Conservation (phyloP, 2,113 vertebrate genomes). For the Bubo bubo region DNA sequence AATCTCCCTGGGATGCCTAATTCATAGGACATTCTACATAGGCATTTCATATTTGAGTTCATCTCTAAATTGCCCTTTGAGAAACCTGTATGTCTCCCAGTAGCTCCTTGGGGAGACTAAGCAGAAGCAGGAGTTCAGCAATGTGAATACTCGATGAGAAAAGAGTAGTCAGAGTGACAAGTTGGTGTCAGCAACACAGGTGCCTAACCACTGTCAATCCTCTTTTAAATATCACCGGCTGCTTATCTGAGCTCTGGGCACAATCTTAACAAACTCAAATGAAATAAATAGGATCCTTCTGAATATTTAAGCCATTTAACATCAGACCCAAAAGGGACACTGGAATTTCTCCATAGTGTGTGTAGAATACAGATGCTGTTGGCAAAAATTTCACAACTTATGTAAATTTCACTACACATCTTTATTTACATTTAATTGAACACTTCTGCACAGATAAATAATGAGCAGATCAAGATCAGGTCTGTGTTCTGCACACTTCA, state of each 20-base stretch:
- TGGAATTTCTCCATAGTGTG: not conserved
- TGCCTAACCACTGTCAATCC: not conserved
- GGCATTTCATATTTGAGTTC: not conserved
- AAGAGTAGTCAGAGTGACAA: not conserved
- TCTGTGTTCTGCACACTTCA: not conserved
- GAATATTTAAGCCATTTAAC: not conserved
- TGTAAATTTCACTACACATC: not conserved
- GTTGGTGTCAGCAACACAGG: not conserved
- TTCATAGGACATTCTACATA: not conserved
- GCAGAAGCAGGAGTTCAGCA: not conserved
- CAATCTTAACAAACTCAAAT: not conserved
- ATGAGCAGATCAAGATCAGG: not conserved
- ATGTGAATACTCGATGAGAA: not conserved
- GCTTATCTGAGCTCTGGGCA: not conserved
- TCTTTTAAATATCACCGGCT: not conserved
- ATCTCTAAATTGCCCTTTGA: not conserved
- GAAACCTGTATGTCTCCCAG: not conserved
- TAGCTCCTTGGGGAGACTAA: not conserved
- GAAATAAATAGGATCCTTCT: not conserved
- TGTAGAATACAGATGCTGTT: not conserved
- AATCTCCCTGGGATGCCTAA: not conserved
- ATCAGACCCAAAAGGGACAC: not conserved
- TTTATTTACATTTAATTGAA: not conserved
- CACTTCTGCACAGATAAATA: not conserved
- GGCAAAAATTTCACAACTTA: not conserved